Conservation (phyloP, 2,113 vertebrate species). For the Triplophysa dalaica region DNA sequence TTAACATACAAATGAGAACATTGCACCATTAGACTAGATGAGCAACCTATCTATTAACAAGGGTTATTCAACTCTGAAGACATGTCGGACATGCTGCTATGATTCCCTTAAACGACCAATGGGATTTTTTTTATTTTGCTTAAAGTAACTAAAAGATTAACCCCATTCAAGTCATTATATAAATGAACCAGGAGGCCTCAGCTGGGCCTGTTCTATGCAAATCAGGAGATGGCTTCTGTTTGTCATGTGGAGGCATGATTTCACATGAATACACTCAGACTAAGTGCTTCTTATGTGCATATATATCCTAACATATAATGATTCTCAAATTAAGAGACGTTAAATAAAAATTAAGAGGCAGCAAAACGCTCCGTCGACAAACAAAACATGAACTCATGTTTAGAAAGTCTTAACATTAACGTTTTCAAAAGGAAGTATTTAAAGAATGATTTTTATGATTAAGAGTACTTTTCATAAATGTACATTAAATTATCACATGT, state of each 20-base stretch:
- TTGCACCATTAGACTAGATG: neutral
- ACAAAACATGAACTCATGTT: neutral
- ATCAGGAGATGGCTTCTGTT: constrained; percentile 21
- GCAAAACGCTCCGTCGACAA: neutral
- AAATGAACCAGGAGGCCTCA: constrained; percentile 39
- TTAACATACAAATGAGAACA: neutral
- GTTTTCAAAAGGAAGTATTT: too few relatives aligned
- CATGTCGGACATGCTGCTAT: constrained; percentile 24
- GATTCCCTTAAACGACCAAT: constrained; percentile 23
- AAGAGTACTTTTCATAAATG: too few relatives aligned
- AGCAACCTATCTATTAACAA: neutral
- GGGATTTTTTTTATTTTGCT: constrained; percentile 12
- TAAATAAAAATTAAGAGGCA: neutral
- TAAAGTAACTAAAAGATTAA: constrained; percentile 43
- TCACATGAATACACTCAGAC: constrained; percentile 26
- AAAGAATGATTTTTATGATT: too few relatives aligned
- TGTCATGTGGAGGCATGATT: constrained; percentile 20
- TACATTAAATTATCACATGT: too few relatives aligned
- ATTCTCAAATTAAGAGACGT: neutral
- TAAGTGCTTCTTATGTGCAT: constrained; percentile 1
- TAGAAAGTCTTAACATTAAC: neutral
- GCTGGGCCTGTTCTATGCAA: constrained; percentile 39
- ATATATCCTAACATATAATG: constrained; percentile 3
- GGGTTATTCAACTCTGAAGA: neutral
- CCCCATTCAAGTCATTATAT: constrained; percentile 42